Evolutionary conservation across 2,888 invertebrate genomes (phyloP).

Genomic region (Caenorhabditis sulstoni): DNA sequence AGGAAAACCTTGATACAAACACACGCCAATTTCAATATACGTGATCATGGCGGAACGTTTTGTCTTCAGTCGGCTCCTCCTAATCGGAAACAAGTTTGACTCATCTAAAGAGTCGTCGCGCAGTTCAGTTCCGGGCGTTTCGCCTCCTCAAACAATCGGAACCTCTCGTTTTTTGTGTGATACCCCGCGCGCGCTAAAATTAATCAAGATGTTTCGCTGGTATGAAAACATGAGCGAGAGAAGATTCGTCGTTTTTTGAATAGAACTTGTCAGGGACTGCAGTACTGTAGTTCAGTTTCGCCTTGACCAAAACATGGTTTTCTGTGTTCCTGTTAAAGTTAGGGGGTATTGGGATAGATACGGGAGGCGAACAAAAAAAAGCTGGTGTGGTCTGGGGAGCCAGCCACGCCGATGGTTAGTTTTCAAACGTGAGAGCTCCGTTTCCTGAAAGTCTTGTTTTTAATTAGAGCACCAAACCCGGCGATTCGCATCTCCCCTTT

Average conservation of each 20-base stretch:
- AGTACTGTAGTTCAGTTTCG: slow-evolving; percentile 20
- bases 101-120: slow-evolving; percentile 27
- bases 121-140: slow-evolving; percentile 29
- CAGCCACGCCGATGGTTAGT: slow-evolving; percentile 20
- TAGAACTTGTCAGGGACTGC: slow-evolving; percentile 1
- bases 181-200: slow-evolving; percentile 10
- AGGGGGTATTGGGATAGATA: too few species aligned
- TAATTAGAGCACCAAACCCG: slow-evolving; percentile 56
- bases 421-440: slow-evolving; percentile 48
- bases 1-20: slow-evolving; percentile 8
- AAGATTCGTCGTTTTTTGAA: neutral
- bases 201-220: slow-evolving; percentile 6
- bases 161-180: slow-evolving; percentile 4
- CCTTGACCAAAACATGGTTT: slow-evolving; percentile 5
- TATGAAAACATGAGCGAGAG: slow-evolving; percentile 5
- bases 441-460: slow-evolving; percentile 63
- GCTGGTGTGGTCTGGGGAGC: neutral
- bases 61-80: slow-evolving; percentile 1
- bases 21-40: slow-evolving; percentile 7
- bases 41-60: slow-evolving; percentile 39
- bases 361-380: neutral
- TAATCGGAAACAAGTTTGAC: slow-evolving; percentile 27
- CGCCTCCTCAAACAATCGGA: neutral
- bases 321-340: neutral
- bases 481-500: slow-evolving; percentile 40